Evolutionary conservation across 1,140 invertebrate species (phyloP).

Genomic region (Bemisia tabaci): DNA sequence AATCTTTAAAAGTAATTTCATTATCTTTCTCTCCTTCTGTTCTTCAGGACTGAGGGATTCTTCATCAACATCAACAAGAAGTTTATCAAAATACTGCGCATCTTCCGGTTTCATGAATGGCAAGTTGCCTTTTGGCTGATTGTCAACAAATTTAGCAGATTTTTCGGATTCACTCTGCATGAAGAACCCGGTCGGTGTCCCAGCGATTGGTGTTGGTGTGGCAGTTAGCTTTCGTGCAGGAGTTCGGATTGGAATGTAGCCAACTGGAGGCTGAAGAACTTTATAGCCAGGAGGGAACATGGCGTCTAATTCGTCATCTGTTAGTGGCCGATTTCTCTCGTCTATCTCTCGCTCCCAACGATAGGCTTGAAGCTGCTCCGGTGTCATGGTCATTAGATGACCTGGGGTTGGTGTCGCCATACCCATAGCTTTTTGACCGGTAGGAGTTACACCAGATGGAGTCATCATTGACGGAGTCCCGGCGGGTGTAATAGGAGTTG

Average conservation of each 20-base stretch:
- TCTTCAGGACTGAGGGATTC: constrained; percentile 90
- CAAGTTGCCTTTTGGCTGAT: constrained; percentile 92
- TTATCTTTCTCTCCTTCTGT: constrained; percentile 96
- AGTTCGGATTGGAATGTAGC: constrained; percentile 93
- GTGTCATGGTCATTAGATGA: constrained; percentile 94
- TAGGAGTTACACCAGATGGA: constrained; percentile 62
- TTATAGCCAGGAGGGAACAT: constrained; percentile 98
- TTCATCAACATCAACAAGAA: constrained; percentile 95
- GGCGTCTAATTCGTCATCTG: constrained; percentile 93
- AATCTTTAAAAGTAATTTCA: constrained; percentile 96
- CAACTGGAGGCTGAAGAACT: constrained; percentile 84
- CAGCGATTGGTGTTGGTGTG: constrained; percentile 91
- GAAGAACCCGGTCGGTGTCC: constrained; percentile 88
- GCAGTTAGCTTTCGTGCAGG: constrained; percentile 93
- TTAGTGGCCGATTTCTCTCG: constrained; percentile 87
- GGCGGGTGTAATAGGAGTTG: constrained; percentile 51
- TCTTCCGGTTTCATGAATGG: constrained; percentile 99
- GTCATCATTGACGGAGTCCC: constrained; percentile 43
- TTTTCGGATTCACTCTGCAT: constrained; percentile 75
- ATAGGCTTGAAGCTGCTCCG: constrained; percentile 95
- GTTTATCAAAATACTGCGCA: constrained; percentile 98
- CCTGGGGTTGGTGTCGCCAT: constrained; percentile 92
- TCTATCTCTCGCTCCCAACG: constrained; percentile 99
- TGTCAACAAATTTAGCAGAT: constrained; percentile 79
- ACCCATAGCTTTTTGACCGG: constrained; percentile 92